Conservation (phyloP, 2,888 invertebrate genomes). For the Fragum whitleyi region DNA sequence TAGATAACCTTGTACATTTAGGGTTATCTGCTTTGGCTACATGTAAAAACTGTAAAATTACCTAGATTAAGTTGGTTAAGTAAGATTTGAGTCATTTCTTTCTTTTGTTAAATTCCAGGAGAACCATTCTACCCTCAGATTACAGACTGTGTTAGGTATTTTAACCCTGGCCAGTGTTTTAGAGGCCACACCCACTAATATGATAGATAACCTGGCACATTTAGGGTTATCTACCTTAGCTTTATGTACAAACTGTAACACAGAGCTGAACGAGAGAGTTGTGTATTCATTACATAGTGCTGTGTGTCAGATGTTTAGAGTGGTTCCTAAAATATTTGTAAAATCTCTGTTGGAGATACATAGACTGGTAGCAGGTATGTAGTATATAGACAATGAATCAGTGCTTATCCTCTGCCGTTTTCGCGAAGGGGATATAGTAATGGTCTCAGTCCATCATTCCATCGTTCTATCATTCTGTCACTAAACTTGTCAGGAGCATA, state of each 20-base stretch:
- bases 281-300: not conserved
- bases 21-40: not conserved
- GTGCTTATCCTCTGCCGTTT: too few relatives aligned
- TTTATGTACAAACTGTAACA: not conserved
- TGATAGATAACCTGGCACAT: not conserved
- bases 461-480: too few relatives aligned
- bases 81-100: too few relatives aligned
- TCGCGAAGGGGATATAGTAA: too few relatives aligned
- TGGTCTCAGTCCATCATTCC: too few relatives aligned
- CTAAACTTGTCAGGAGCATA: too few relatives aligned
- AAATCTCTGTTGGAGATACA: not conserved
- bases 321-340: not conserved
- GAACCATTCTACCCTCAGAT: not conserved
- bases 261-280: not conserved
- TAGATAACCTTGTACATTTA: not conserved
- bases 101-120: slow-evolving; percentile 1
- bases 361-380: too few relatives aligned
- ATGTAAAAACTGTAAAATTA: not conserved
- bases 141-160: not conserved
- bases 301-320: not conserved
- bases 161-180: not conserved
- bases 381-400: too few relatives aligned
- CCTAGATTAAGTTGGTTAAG: too few relatives aligned
- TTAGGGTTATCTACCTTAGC: not conserved
- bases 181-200: not conserved